phyloP scores from a whole-genome alignment of 2,113 vertebrate genomes.

The Pelecanus crispus region DNA sequence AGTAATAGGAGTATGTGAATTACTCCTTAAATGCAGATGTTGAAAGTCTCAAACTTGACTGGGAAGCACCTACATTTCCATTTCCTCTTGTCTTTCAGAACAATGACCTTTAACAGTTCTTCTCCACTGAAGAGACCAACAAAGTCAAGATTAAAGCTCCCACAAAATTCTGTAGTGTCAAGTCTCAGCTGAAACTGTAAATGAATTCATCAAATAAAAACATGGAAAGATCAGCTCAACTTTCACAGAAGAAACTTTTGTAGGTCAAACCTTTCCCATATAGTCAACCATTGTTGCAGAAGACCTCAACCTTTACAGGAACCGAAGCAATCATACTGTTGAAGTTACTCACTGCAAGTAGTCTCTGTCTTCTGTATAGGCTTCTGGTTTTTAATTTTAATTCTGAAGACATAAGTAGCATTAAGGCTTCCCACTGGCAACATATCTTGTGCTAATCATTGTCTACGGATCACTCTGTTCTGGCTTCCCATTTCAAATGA shows the following conservation, averaged over 20 bases:
- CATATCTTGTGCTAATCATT: not conserved
- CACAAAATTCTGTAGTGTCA: not conserved
- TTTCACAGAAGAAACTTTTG: not conserved
- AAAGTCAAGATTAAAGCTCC: not conserved
- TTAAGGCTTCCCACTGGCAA: not conserved
- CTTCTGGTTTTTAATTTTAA: not conserved
- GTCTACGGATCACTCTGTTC: not conserved
- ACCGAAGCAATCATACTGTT: not conserved
- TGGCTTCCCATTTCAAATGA: not conserved
- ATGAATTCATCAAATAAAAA: not conserved
- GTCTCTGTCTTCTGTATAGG: not conserved
- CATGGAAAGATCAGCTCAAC: not conserved
- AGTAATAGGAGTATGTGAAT: not conserved
- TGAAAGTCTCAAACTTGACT: not conserved
- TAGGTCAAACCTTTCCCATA: not conserved
- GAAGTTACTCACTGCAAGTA: not conserved
- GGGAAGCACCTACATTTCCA: not conserved
- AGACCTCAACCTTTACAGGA: not conserved
- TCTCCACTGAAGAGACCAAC: not conserved
- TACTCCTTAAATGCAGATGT: not conserved
- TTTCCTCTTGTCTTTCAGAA: not conserved
- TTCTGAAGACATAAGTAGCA: not conserved
- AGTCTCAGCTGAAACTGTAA: not conserved
- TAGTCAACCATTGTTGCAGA: not conserved
- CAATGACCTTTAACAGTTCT: not conserved